Conservation (phyloP, 2,113 vertebrate species). For the Spea bombifrons region DNA sequence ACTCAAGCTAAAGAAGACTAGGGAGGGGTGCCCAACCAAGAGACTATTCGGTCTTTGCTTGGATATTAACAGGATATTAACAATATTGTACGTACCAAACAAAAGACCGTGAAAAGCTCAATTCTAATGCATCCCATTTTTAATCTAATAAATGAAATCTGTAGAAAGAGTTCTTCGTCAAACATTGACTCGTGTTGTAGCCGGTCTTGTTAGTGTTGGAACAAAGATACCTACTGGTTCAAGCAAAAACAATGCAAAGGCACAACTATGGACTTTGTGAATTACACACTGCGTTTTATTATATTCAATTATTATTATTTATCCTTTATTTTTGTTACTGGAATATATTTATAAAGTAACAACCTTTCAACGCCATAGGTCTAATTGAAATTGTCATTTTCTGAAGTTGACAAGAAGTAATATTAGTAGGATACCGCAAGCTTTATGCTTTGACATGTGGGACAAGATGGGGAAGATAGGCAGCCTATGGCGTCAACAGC, state of each 20-base stretch:
- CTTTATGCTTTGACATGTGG: too few species aligned
- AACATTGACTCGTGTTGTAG: slow-evolving; percentile 3
- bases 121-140: slow-evolving; percentile 7
- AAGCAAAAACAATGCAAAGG: not conserved
- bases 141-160: slow-evolving; percentile 28
- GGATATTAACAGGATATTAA: slow-evolving; percentile 16
- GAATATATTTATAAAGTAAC: too few species aligned
- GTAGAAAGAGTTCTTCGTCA: not conserved
- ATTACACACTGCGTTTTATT: too few species aligned
- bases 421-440: too few species aligned
- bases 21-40: slow-evolving; percentile 19
- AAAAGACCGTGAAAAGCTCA: not conserved
- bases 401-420: too few species aligned
- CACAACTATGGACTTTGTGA: not conserved
- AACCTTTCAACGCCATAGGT: too few species aligned
- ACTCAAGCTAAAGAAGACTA: not conserved
- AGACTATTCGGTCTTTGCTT: slow-evolving; percentile 8
- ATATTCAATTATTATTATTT: too few species aligned
- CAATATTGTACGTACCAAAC: not conserved
- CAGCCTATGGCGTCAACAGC: too few species aligned
- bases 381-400: too few species aligned
- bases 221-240: not conserved
- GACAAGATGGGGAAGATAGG: too few species aligned
- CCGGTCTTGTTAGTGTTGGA: not conserved
- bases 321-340: too few species aligned